Base-by-base conservation (phyloP, 2,113 vertebrate genomes). In the Paramormyrops kingsleyae region DNA sequence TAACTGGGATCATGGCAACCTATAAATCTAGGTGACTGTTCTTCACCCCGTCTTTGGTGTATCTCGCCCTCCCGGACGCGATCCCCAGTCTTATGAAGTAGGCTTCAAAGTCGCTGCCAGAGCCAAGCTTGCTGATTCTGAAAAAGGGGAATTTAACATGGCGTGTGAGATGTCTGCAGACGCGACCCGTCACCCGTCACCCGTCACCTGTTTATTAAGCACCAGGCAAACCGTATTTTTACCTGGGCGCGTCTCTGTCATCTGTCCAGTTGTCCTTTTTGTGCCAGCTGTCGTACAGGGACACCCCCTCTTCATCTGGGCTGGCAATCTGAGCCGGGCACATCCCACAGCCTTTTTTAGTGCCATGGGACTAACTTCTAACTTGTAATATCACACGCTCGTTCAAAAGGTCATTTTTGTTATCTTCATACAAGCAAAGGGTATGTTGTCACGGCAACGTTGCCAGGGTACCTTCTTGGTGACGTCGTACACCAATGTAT, bases 71-170 rank as follows among this genome's bases (percentile, higher is more conserved):
- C 39, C 96, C 98, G 12, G 99, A 96, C 47, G 97, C 95, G 91
- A 99, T 98, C 90, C 99, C 99, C 92, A 99, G 95, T 74, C 99
- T 95, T 93, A 99, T 98, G 89, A 99, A 99, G 91, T 96, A 99
- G 52, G 97, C 97, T 93, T 99, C 99, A 91, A 99, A 99, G 94
- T 99, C 99, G 92, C 98, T 99, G 91, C 98, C 98, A 88, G 99
- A 99, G 87, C 99, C 99, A 2, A 99, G 95, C 90, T 99, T 99
- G 94, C 95, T 99, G 95, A 99, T 99, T 95, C 99, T 99, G 90
- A 49, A 27, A 9, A 46, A 9, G 91, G 44, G 88, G 92, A 91
- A 88, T 12, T 90, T 39, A 4, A 89, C 47, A 90, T 4, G 1
- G 24, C 21, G 9, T 52, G 83, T 85, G 42, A 85, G 21, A 46